phyloP scores from a whole-genome alignment of 2,797 vertebrate genomes.

The Fistularia tabacaria region DNA sequence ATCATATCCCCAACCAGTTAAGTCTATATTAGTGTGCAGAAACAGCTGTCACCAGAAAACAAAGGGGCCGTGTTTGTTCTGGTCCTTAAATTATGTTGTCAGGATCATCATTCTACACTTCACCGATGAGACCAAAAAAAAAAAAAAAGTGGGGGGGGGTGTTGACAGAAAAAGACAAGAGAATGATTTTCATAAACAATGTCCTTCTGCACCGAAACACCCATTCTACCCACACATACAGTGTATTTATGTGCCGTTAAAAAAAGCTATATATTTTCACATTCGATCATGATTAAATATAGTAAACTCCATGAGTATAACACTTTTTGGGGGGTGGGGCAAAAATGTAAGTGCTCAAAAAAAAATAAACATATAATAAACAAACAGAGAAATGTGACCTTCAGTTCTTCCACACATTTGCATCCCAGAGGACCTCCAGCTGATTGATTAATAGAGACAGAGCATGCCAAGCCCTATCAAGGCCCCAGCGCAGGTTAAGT shows the following conservation, averaged over 20 bases:
- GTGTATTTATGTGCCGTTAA: constrained; percentile 21
- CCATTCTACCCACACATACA: constrained; percentile 16
- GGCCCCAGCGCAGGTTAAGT: constrained; percentile 77
- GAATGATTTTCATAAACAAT: constrained; percentile 19
- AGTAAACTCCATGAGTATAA: too few species aligned
- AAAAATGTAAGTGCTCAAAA: background rate
- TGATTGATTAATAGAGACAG: constrained; percentile 85
- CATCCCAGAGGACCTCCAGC: constrained; percentile 67
- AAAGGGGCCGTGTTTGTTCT: constrained; percentile 47
- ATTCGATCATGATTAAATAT: constrained; percentile 11
- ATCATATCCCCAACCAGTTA: constrained; percentile 27
- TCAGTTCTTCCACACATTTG: constrained; percentile 64
- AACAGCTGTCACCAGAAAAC: constrained; percentile 49
- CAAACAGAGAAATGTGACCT: constrained; percentile 34
- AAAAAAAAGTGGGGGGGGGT: too few species aligned
- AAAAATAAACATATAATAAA: constrained; percentile 7
- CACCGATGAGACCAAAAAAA: constrained; percentile 31
- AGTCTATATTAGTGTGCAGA: constrained; percentile 27
- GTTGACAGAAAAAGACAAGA: constrained; percentile 34
- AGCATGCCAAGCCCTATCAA: constrained; percentile 78
- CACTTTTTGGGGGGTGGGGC: constrained; percentile 1
- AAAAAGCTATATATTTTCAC: constrained; percentile 15
- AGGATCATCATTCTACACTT: constrained; percentile 41
- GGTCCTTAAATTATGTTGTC: constrained; percentile 52
- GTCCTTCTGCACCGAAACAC: constrained; percentile 15